Base-by-base conservation (phyloP, 2,113 vertebrate genomes). In the Melanostigma gelatinosum region DNA sequence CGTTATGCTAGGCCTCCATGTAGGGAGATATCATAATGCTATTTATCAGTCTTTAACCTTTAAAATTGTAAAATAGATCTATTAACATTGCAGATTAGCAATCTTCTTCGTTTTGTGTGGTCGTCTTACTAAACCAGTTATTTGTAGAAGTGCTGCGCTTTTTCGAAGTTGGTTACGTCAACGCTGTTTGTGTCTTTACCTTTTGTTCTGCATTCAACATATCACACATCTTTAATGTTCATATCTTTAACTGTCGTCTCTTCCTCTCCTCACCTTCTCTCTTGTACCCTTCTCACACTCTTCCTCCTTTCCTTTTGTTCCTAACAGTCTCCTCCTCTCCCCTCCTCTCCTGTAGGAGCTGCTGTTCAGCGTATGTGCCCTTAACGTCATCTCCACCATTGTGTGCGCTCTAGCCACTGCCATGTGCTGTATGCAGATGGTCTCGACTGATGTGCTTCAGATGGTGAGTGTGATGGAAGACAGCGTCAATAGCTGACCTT, bases 401-500 rank as follows among this genome's bases (percentile, higher is more conserved):
- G 97, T 99, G 87, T 99, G 98, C 61, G 97, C 98, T 5, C 90
- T 99, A 83, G 98, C 98, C 87, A 99, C 98, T 0, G 98, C 98
- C 57, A 98, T 98, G 96, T 99, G 98, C 95, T 99, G 98, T 89
- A 99, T 99, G 98, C 98, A 99, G 95, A 98, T 99, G 97, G 97
- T 99, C 84, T 99, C 98, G 1, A 95, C 97, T n/a, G 98, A 99
- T 85, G 94, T 99, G 77, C 96, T 99, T 89, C 98, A 97, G 91
- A 97, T 99, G 97, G 98, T 99, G 92, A 98, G 98, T 95, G 88
- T 29, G 34, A 75, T 62, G 58, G 66, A 79, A 40, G 62, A 27
- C 22, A 29, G 57, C 75, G 24, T 57, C 70, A 74, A 63, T 69
- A 44, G 63, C n/a, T 63, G 68, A 61, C 65, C 48, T 50, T 75